Conservation (phyloP, 2,888 invertebrate species). For the Amphipyra tragopoginis region DNA sequence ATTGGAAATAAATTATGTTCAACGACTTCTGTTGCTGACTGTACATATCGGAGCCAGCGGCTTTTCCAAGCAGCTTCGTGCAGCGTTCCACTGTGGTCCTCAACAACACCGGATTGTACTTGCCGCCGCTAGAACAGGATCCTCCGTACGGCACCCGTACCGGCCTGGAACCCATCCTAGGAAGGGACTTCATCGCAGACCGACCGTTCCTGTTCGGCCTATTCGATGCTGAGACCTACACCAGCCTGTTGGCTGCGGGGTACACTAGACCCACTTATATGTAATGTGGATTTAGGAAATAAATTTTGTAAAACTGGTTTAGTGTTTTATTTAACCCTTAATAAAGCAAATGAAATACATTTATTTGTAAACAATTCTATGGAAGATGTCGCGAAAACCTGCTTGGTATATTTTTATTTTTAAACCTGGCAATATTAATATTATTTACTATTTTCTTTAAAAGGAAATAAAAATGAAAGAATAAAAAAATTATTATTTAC, state of each 20-base stretch:
- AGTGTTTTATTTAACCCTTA: too few relatives aligned
- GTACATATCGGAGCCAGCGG: not conserved
- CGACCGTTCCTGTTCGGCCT: conserved; percentile 47
- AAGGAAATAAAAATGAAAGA: too few relatives aligned
- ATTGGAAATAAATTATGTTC: too few relatives aligned
- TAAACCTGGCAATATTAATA: too few relatives aligned
- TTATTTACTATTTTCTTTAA: too few relatives aligned
- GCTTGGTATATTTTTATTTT: too few relatives aligned
- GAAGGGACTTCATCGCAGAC: conserved; percentile 38
- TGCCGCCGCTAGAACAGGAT: conserved; percentile 12
- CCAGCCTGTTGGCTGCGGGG: conserved; percentile 17
- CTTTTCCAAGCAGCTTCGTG: conserved; percentile 47
- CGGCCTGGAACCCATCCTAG: conserved; percentile 27
- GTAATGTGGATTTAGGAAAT: not conserved
- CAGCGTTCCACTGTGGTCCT: conserved; percentile 52
- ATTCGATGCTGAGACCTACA: conserved; percentile 43
- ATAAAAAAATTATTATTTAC: too few relatives aligned
- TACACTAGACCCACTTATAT: conserved; percentile 40
- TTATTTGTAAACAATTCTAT: too few relatives aligned
- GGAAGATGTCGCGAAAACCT: too few relatives aligned
- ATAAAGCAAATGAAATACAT: too few relatives aligned
- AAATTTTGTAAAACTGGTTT: too few relatives aligned
- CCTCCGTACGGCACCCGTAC: not conserved
- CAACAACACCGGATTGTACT: conserved; percentile 34
- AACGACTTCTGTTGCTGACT: too few relatives aligned